Base-by-base conservation (phyloP, 2,113 vertebrate genomes). In the Lathamus discolor region DNA sequence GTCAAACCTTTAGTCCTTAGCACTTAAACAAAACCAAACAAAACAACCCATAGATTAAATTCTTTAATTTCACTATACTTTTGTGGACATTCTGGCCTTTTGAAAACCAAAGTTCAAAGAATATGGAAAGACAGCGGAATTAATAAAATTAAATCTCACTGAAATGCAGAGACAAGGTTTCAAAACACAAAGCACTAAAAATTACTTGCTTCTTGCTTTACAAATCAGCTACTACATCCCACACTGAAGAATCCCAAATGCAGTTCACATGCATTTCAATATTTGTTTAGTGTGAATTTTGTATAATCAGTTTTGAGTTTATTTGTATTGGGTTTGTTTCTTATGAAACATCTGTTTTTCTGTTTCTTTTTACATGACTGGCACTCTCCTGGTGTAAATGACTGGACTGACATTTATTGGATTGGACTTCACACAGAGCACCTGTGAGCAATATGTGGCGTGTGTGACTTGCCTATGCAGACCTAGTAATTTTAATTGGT, bases 321-420 rank as follows among this genome's bases (percentile, higher is more conserved):
- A 95, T 97, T 94, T 95, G 88, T 92, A 54, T 80, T 90, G 14
- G 43, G 69, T 78, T 96, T 96, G 79, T 75, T 96, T 94, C 88
- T 96, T 86, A 74, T 72, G 95, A 95, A 92, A 82, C 96, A 94
- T 97, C 94, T 96, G 94, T 86, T 95, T 92, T 76, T 83, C 66
- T 78, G 78, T 92, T 96, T 93, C 96, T 88, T 92, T 95, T 88
- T 86, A 82, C 80, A 87, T 64, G 90, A 93, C 86, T 96, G 90
- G 93, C 92, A 83, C 94, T 74, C 62, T 91, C 23, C 54, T 82
- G 6, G 66, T 89, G 80, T 63, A 86, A 97, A 68, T 54, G 88
- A 92, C 88, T 94, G 94, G 66, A 67, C 78, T 96, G 96, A 96
- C 93, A 77, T 93, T 95, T 95, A 94, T 92, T 95, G 97, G 93